phyloP scores from a whole-genome alignment of 2,113 vertebrate species.

The Athene cunicularia region DNA sequence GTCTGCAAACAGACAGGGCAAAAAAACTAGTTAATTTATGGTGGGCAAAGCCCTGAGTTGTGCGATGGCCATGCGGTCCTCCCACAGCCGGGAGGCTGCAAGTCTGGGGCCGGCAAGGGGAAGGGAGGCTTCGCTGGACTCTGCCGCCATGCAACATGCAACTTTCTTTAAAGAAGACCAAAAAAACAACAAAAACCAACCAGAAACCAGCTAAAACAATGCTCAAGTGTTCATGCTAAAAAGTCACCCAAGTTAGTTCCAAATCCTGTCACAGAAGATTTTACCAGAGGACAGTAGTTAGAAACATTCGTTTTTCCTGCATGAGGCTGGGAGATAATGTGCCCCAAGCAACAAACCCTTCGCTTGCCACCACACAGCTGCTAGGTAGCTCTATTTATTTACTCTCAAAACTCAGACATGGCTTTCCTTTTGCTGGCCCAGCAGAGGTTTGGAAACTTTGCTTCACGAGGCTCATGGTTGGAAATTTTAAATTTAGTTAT shows the following conservation, averaged over 20 bases:
- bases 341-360: background rate
- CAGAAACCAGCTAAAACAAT: background rate
- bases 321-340: background rate
- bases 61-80: fast-evolving
- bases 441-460: slow-evolving; percentile 52
- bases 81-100: background rate
- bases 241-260: background rate
- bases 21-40: background rate
- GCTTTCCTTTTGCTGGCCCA: slow-evolving; percentile 49
- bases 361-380: background rate
- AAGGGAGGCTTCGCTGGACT: fast-evolving
- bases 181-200: background rate
- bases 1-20: background rate
- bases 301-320: background rate
- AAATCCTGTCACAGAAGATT: background rate
- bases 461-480: slow-evolving; percentile 41
- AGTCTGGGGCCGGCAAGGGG: background rate
- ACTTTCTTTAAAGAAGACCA: background rate
- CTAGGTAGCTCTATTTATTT: slow-evolving; percentile 48
- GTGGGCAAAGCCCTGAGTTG: background rate
- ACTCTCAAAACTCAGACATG: slow-evolving; percentile 13
- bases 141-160: background rate
- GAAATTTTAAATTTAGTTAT: slow-evolving; percentile 72
- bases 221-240: background rate
- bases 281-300: background rate